These are phyloP conservation scores for Aurelia coerulea DNA, from an alignment of 30 jellyfish, hydroid and myxozoan species.

Conservation along the genomic window DNA sequence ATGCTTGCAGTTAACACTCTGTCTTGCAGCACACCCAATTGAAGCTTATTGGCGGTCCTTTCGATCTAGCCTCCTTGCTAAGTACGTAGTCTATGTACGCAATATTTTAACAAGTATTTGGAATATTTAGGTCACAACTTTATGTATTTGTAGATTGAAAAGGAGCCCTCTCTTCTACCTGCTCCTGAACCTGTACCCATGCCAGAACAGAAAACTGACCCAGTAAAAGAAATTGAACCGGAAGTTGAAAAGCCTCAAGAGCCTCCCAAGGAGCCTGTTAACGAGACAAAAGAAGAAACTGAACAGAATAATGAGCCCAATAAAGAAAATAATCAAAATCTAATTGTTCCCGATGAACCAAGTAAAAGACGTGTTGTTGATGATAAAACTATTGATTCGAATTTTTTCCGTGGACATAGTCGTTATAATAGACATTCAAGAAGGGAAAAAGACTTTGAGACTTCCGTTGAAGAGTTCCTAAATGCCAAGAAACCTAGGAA, in stretches of 20 bases:
- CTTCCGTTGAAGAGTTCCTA: conserved; percentile 20
- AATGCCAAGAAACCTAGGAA: conserved; percentile 47
- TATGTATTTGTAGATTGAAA: neutral
- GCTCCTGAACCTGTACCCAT: no score
- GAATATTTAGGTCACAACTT: no score
- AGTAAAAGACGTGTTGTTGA: conserved; percentile 29
- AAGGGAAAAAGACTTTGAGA: conserved; percentile 56
- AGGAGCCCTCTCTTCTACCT: neutral
- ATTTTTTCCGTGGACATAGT: conserved; percentile 30
- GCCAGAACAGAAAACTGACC: neutral
- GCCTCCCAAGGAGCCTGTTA: no score
- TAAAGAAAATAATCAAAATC: neutral
- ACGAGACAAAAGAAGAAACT: conserved; percentile 10
- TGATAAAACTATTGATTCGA: conserved; percentile 17
- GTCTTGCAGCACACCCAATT: no score
- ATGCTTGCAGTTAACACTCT: no score
- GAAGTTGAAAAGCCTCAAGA: neutral
- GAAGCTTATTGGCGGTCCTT: no score
- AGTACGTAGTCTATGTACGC: no score
- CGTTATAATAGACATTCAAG: conserved; percentile 43
- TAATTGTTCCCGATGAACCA: conserved; percentile 7
- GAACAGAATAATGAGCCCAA: neutral
- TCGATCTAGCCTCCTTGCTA: no score
- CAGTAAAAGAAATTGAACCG: neutral
- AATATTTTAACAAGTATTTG: no score